These are phyloP conservation scores for Diogma glabrata DNA, from an alignment of 2,888 invertebrate genomes.

Conservation along the genomic window DNA sequence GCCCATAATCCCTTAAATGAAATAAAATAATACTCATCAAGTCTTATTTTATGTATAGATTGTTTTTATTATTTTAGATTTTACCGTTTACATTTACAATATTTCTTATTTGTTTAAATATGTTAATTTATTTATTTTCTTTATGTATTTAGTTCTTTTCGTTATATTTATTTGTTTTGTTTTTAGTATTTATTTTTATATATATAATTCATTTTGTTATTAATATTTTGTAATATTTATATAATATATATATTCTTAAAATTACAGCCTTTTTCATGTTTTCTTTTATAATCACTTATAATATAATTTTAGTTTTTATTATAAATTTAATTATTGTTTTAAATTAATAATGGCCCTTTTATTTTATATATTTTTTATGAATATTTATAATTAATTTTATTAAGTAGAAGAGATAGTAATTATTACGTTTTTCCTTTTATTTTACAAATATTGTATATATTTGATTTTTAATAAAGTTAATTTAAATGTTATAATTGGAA, in stretches of 20 bases:
- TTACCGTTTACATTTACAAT: too few species aligned
- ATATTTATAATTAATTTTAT: neutral
- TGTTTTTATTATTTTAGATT: too few species aligned
- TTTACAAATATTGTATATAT: neutral
- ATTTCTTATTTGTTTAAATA: too few species aligned
- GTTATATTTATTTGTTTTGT: neutral
- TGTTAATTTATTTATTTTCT: constrained; percentile 1
- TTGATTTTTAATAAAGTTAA: neutral
- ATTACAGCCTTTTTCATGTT: constrained; percentile 17
- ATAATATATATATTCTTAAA: constrained; percentile 13
- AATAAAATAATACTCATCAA: too few species aligned
- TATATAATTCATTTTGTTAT: constrained; percentile 6
- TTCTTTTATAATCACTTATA: constrained; percentile 10
- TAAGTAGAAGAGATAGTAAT: too few species aligned
- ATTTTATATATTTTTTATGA: neutral
- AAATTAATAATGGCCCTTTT: constrained; percentile 9
- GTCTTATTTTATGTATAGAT: too few species aligned
- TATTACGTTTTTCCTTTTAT: neutral
- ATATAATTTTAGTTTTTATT: constrained; percentile 1
- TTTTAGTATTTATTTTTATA: constrained; percentile 4
- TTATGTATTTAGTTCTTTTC: neutral
- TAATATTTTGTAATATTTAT: neutral
- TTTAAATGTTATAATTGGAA: neutral
- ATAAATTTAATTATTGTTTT: neutral
- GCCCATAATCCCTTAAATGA: too few species aligned